Conservation (phyloP, 2,797 vertebrate species). For the Lindbergichthys nudifrons region DNA sequence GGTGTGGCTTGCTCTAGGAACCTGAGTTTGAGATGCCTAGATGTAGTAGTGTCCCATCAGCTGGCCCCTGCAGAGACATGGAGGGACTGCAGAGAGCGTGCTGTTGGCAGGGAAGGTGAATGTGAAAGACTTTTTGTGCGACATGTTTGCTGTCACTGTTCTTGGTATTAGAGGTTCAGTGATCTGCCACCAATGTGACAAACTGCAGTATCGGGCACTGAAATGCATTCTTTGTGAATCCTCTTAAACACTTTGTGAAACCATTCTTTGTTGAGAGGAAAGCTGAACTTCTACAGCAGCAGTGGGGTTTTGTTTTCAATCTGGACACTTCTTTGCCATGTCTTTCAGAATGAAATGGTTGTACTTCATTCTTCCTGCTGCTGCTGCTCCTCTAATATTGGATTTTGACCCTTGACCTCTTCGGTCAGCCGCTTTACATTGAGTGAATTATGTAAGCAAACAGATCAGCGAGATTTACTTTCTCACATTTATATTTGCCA, state of each 20-base stretch:
- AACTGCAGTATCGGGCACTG: conserved; percentile 16
- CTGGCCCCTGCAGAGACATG: conserved; percentile 29
- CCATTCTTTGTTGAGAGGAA: background rate
- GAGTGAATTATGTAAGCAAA: conserved; percentile 76
- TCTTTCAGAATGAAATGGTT: conserved; percentile 21
- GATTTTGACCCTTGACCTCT: conserved; percentile 53
- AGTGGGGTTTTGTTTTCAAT: background rate
- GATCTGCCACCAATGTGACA: conserved; percentile 53
- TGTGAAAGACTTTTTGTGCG: conserved; percentile 25
- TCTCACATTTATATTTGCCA: conserved; percentile 86
- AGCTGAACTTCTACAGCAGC: background rate
- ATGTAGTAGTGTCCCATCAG: conserved; percentile 6
- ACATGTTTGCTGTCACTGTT: conserved; percentile 18
- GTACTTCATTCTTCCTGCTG: conserved; percentile 30
- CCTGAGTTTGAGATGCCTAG: conserved; percentile 6
- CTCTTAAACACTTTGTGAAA: conserved; percentile 14
- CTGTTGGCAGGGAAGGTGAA: conserved; percentile 22
- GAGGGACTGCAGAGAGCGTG: background rate
- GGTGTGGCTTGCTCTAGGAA: conserved; percentile 14
- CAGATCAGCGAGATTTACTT: conserved; percentile 76
- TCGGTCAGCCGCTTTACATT: conserved; percentile 59
- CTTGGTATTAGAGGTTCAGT: conserved; percentile 6
- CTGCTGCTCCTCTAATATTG: conserved; percentile 31
- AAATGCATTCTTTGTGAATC: conserved; percentile 16
- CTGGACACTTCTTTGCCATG: conserved; percentile 7